Base-by-base conservation (phyloP, 2,113 vertebrate genomes). In the Andinoacara biseriatus region DNA sequence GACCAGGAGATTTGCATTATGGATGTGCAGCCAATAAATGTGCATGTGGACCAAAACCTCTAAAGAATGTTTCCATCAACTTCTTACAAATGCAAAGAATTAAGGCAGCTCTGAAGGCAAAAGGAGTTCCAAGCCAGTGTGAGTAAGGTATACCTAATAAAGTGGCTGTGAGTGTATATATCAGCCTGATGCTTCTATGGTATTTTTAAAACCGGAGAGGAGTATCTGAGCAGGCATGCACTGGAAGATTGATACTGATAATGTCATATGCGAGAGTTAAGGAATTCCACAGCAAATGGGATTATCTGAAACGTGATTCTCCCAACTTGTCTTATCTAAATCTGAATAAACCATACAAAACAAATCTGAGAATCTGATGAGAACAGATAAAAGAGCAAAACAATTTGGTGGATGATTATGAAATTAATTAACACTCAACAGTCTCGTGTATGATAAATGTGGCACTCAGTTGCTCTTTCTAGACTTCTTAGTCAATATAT, bases 401-500 rank as follows among this genome's bases (percentile, higher is more conserved):
- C 63, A 81, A 22, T 76, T 59, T 77, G 56, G 83, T 72, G 61
- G 60, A 17, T 5, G 33, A 74, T 85, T 78, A 81, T 18, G 29
- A 81, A 87, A 88, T 24, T 75, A 88, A 91, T 90, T 76, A 88
- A n/a, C 18, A 3, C 43, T 61, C n/a, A 74, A 43, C 10, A 72
- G 29, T 33, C 54, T 9, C 61, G 57, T 58, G 58, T 40, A 35
- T 58, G 61, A 58, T 77, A 17, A 38, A 65, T 61, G n/a, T 31
- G 58, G 33, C n/a, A 17, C 20, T 81, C 22, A 76, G 35, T 84
- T 81, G 56, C 59, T 85, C 58, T 74, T 74, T 8, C 20, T 17
- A 7, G 15, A 24, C 29, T 33, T 31, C 60, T 83, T 78, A 75
- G 17, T 13, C 78, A 80, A 79, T 33, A 78, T 20, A 17, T 18